Conservation (phyloP, 37 sponge, comb jelly and placozoan genomes). For the Aphrocallistes beatrix region DNA sequence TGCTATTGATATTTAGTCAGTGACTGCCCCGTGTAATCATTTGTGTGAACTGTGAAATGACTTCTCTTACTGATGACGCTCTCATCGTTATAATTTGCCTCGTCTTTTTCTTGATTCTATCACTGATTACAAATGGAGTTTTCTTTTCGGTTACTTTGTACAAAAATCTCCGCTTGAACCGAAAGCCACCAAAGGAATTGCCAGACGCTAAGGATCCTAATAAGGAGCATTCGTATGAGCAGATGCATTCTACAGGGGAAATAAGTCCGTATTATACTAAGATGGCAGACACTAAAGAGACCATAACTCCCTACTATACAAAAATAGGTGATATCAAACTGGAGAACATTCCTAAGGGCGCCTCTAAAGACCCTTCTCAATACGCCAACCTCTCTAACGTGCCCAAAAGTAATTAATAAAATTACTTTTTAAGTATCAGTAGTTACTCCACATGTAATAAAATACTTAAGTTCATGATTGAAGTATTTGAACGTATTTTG, state of each 20-base stretch:
- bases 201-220: neutral
- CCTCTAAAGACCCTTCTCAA: neutral
- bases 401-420: neutral
- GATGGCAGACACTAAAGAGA: neutral
- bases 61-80: neutral
- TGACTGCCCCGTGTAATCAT: too few relatives aligned
- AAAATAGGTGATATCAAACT: too few relatives aligned
- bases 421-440: neutral
- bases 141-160: neutral
- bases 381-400: neutral
- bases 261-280: too few relatives aligned
- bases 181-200: neutral
- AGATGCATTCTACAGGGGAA: neutral
- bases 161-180: neutral
- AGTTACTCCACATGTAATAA: too few relatives aligned
- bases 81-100: neutral
- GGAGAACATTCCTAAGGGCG: neutral
- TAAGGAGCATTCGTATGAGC: neutral
- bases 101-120: neutral
- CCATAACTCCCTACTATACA: neutral
- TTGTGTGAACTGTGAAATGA: too few relatives aligned
- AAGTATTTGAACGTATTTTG: too few relatives aligned
- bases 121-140: neutral
- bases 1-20: too few relatives aligned
- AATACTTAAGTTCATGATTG: too few relatives aligned